Conservation (phyloP, 37 sponge, comb jelly and placozoan genomes). For the Crambe crambe region DNA sequence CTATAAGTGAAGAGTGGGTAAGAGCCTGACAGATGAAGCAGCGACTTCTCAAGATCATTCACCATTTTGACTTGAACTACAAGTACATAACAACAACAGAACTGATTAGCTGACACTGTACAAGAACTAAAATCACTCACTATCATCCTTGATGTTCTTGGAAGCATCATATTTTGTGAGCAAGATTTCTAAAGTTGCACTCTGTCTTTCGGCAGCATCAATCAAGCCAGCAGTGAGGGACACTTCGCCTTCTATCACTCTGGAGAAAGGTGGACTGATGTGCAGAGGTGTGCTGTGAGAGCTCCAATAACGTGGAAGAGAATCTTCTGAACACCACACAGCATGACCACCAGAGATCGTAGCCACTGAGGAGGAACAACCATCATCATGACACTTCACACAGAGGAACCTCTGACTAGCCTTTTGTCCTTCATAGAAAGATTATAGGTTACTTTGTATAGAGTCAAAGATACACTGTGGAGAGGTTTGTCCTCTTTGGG, state of each 20-base stretch:
- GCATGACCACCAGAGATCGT: neutral
- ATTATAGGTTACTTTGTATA: no score
- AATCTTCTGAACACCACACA: neutral
- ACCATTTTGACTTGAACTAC: conserved; percentile 3
- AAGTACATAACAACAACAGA: no score
- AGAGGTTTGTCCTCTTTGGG: no score
- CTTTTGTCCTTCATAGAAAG: no score
- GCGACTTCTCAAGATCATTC: conserved; percentile 18
- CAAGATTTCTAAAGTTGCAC: conserved; percentile 7
- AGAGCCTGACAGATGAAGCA: conserved; percentile 8
- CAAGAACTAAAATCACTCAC: no score
- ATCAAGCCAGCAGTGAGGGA: neutral
- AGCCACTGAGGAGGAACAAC: no score
- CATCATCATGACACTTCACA: no score
- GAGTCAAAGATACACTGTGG: no score
- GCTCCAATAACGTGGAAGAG: neutral
- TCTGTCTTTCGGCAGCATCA: neutral
- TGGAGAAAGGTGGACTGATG: neutral
- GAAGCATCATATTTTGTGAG: conserved; percentile 13
- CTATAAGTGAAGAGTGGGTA: conserved; percentile 48
- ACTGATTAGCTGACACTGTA: no score
- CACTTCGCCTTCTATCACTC: neutral
- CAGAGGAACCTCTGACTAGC: no score
- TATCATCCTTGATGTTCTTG: neutral
- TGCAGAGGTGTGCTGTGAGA: neutral